Base-by-base conservation (phyloP, 2,888 invertebrate genomes). In the Rosalia funebris region DNA sequence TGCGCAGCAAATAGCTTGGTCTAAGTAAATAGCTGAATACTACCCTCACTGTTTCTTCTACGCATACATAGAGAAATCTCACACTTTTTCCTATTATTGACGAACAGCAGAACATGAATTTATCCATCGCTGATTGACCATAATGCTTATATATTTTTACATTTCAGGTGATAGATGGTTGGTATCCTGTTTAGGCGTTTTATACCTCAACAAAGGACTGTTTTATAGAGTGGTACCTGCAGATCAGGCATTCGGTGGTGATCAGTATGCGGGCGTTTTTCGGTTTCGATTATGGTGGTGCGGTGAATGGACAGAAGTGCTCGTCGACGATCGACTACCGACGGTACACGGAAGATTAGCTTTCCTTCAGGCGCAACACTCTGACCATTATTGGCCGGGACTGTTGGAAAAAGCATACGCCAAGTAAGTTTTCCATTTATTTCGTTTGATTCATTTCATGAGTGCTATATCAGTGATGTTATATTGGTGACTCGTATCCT, bases 231-330 rank as follows among this genome's bases (percentile, higher is more conserved):
- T 95, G 32, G 94, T 96, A 45, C 95, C 95, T 0, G 93, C 94
- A 0, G 95, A 95, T 77, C 96, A 96, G 81, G 88, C 89, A 15
- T 89, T 95, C 77, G 87, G 86, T 53, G 86, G 85, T 31, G 85
- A 85, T 10, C 86, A 88, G 11, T 91, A 91, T 73, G 87, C 90
- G 41, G 94, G 94, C 0, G 89, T 93, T 12, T 94, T 93, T 82
- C 89, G 95, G 67, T 96, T 96, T 82, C 89, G 95, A 0, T 82
- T 96, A 15, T 96, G 95, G 95, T 95, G 95, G 93, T 94, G 93
- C 76, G 95, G 95, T 2, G 92, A 94, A 77, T 96, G 95, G 95
- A 89, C 91, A 17, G 95, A 95, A 79, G 91, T 92, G 25, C 83
- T 95, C 47, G 93, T 96, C 12, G 95, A 96, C 79, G 96, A 96